A percentile compares a stretch with the other conserved stretches of the same genome.
Evolutionary conservation across 2,797 vertebrate genomes (phyloP).

Genomic region (Chaetophractus vellerosus): DNA sequence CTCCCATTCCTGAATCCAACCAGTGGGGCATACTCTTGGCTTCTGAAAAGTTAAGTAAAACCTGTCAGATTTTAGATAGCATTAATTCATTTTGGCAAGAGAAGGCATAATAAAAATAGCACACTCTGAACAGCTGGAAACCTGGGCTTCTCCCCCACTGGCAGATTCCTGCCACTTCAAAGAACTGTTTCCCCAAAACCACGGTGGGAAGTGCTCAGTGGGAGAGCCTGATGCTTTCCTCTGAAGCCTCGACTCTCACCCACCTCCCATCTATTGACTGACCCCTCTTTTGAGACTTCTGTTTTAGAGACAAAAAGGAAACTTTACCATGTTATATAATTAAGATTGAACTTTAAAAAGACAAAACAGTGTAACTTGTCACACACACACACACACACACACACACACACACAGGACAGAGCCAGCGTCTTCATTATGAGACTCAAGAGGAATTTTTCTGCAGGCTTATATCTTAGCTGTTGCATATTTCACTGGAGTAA

Average conservation of each 20-base stretch:
- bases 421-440: not conserved
- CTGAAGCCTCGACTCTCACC: not conserved
- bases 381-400: conserved; percentile 40
- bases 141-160: not conserved
- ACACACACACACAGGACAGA: not conserved
- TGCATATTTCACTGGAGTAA: conserved; percentile 13
- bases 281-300: not conserved
- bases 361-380: conserved; percentile 14
- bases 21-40: not conserved
- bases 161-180: not conserved
- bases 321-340: conserved; percentile 40
- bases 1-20: conserved; percentile 3
- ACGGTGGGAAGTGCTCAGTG: not conserved
- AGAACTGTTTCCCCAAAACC: not conserved
- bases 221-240: not conserved
- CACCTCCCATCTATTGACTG: not conserved
- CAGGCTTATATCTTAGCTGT: conserved; percentile 13
- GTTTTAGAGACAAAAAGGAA: conserved; percentile 54
- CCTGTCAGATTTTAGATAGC: conserved; percentile 26
- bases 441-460: conserved; percentile 37
- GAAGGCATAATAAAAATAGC: conserved; percentile 55
- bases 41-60: conserved; percentile 31
- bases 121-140: conserved; percentile 45
- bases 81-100: conserved; percentile 23
- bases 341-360: conserved; percentile 56